phyloP scores from a whole-genome alignment of 2,888 invertebrate genomes.

The Coronaproctus castanopsis region DNA sequence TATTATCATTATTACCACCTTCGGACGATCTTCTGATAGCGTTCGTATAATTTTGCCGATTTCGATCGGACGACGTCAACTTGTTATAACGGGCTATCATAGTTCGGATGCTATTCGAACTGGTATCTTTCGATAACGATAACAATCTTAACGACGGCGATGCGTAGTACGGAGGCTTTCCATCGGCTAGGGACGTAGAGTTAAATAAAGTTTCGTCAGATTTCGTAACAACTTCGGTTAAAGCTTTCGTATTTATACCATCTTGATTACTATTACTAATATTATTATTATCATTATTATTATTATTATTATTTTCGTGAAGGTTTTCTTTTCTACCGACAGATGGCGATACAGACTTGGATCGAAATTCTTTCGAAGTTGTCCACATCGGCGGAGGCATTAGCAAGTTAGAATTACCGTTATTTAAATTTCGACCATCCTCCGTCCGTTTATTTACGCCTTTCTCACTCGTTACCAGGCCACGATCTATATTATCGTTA shows the following conservation, averaged over 20 bases:
- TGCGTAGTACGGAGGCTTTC: neutral
- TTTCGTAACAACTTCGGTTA: constrained; percentile 9
- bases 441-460: neutral
- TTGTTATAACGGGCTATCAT: constrained; percentile 51
- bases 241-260: neutral
- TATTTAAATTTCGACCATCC: no score
- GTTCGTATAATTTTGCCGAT: no score
- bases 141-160: constrained; percentile 6
- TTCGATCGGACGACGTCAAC: constrained; percentile 38
- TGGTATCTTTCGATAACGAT: constrained; percentile 2
- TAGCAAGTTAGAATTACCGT: neutral
- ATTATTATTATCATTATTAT: neutral
- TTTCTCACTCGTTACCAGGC: neutral
- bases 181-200: neutral
- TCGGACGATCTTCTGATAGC: constrained; percentile 1
- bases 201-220: constrained; percentile 1
- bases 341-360: constrained; percentile 20
- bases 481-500: neutral
- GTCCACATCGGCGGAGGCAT: constrained; percentile 17
- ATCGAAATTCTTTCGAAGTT: constrained; percentile 16
- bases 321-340: constrained; percentile 18
- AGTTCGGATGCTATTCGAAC: constrained; percentile 38
- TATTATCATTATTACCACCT: no score
- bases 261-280: constrained; percentile 5
- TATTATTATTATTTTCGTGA: constrained; percentile 10